Evolutionary conservation across 2,113 vertebrate genomes (phyloP).

Genomic region (Apistogramma diplotaenia): DNA sequence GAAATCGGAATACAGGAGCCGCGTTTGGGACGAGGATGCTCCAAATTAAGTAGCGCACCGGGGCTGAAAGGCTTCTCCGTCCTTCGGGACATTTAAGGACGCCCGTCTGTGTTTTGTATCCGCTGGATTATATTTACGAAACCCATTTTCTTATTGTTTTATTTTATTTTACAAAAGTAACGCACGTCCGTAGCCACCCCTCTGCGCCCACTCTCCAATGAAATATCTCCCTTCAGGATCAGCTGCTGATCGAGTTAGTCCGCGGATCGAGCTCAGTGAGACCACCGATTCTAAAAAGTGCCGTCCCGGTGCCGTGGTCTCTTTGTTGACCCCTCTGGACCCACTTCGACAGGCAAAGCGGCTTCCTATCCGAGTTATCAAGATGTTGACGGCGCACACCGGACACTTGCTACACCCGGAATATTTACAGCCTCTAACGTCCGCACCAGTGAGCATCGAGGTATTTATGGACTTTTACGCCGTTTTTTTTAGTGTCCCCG

Average conservation of each 20-base stretch:
- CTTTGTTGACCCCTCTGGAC: constrained; percentile 81
- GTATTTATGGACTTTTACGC: constrained; percentile 67
- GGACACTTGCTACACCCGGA: constrained; percentile 93
- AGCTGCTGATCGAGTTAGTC: constrained; percentile 67
- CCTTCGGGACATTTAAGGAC: constrained; percentile 43
- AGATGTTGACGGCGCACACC: constrained; percentile 91
- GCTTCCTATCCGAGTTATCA: constrained; percentile 86
- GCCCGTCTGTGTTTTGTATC: not conserved
- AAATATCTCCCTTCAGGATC: constrained; percentile 81
- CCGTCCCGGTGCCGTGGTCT: constrained; percentile 68
- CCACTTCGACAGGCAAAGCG: constrained; percentile 87
- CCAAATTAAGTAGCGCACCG: constrained; percentile 21
- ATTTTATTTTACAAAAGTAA: not conserved
- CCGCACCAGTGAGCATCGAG: constrained; percentile 92
- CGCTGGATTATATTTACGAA: constrained; percentile 8
- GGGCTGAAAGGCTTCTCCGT: constrained; percentile 47
- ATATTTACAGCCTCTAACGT: constrained; percentile 90
- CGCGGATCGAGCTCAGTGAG: constrained; percentile 52
- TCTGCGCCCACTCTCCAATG: constrained; percentile 78
- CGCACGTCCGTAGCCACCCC: constrained; percentile 14
- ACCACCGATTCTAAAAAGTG: constrained; percentile 13
- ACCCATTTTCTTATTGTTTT: not conserved
- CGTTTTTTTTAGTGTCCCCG: not conserved
- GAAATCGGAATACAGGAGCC: constrained; percentile 50
- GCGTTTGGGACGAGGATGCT: constrained; percentile 55